These are phyloP conservation scores for Alosa sapidissima DNA, from an alignment of 2,797 vertebrate genomes.

Conservation along the genomic window DNA sequence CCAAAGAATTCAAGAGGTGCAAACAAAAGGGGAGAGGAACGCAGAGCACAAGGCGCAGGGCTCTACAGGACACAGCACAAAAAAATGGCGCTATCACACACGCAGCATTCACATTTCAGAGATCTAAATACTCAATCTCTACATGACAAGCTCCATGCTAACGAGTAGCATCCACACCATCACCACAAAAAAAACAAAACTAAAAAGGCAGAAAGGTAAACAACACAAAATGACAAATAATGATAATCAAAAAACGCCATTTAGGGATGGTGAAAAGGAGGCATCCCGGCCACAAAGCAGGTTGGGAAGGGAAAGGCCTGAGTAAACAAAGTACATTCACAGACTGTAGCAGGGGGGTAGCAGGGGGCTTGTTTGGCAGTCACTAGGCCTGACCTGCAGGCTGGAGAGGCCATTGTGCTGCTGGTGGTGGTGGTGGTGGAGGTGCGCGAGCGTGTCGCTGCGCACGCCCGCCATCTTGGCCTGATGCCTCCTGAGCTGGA, in stretches of 20 bases:
- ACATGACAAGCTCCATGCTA: conserved; percentile 57
- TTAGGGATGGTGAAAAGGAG: conserved; percentile 44
- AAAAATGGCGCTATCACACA: neutral
- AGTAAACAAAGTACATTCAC: conserved; percentile 32
- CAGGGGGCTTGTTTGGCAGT: conserved; percentile 55
- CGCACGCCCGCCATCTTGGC: conserved; percentile 91
- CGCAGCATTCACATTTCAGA: neutral
- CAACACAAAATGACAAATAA: neutral
- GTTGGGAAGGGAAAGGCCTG: conserved; percentile 58
- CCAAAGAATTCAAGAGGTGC: conserved; percentile 8
- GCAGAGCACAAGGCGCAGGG: neutral
- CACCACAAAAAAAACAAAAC: conserved; percentile 35
- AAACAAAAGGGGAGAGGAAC: conserved; percentile 20
- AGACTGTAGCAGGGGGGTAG: conserved; percentile 28
- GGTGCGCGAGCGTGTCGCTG: conserved; percentile 87
- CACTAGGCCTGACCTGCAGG: conserved; percentile 90
- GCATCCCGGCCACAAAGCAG: conserved; percentile 52
- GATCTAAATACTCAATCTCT: conserved; percentile 31
- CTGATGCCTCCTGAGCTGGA: conserved; percentile 96
- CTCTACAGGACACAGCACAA: conserved; percentile 38
- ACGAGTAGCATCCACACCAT: conserved; percentile 46
- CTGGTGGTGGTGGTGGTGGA: conserved; percentile 84
- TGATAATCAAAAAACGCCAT: conserved; percentile 36
- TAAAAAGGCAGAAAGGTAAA: neutral
- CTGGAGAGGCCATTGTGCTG: conserved; percentile 88